A percentile compares a stretch with the other conserved stretches of the same genome.
Evolutionary conservation across 2,113 vertebrate species (phyloP).

Genomic region (Halichoerus grypus): DNA sequence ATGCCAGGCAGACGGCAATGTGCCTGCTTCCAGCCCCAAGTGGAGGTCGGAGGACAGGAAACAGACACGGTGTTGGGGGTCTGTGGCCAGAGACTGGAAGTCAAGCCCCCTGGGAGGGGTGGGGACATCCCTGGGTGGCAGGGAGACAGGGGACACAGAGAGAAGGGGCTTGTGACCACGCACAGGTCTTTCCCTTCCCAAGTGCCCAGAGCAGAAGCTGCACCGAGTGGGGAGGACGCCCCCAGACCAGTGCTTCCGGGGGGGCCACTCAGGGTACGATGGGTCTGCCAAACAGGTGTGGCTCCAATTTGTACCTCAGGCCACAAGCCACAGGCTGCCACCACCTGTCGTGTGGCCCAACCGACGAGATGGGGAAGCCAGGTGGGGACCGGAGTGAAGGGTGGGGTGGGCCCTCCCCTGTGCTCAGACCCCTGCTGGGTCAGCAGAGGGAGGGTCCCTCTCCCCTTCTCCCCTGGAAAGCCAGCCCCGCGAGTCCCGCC

Average conservation of each 20-base stretch:
- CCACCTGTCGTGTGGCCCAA: not conserved
- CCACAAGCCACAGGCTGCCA: not conserved
- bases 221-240: not conserved
- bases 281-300: conserved; percentile 26
- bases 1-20: not conserved
- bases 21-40: not conserved
- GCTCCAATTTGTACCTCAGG: not conserved
- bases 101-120: not conserved
- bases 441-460: not conserved
- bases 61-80: too few relatives aligned
- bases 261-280: conserved; percentile 29
- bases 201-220: fast-evolving
- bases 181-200: not conserved
- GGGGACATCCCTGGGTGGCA: not conserved
- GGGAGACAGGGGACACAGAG: too few relatives aligned
- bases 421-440: not conserved
- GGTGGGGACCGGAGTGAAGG: not conserved
- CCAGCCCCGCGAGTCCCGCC: not conserved
- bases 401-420: fast-evolving
- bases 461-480: not conserved
- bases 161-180: too few relatives aligned
- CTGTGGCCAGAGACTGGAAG: not conserved
- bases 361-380: not conserved
- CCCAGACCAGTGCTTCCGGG: not conserved
- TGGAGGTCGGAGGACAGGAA: not conserved